Percentiles rank a stretch among this genome's conserved stretches.
phyloP scores from a whole-genome alignment of 1,140 invertebrate species.

The Orchestia grillus region DNA sequence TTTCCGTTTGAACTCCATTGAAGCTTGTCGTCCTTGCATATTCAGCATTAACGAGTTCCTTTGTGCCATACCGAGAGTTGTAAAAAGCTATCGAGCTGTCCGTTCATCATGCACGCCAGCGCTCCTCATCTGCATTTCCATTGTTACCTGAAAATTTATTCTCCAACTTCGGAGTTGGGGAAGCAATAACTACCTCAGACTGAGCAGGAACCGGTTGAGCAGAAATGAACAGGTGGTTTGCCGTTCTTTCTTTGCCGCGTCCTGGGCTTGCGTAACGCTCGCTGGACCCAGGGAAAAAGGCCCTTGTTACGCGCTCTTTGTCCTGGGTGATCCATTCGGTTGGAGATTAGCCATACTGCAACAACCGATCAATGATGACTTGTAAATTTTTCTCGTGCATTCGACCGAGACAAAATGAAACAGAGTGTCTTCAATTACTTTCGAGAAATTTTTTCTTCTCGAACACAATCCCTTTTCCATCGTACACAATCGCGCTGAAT shows the following conservation, averaged over 20 bases:
- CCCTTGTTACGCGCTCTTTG: background rate
- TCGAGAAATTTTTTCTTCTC: background rate
- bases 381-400: background rate
- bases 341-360: background rate
- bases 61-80: background rate
- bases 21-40: background rate
- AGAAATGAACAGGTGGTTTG: background rate
- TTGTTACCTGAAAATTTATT: constrained; percentile 8
- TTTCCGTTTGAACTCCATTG: background rate
- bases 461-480: background rate
- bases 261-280: background rate
- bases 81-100: background rate
- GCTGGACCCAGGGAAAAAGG: background rate
- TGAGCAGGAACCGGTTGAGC: background rate
- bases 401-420: background rate
- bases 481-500: background rate
- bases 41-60: background rate
- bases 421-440: background rate
- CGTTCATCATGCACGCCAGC: background rate
- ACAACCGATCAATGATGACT: background rate
- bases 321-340: background rate
- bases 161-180: background rate
- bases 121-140: constrained; percentile 7
- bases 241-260: background rate
- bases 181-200: background rate